These are phyloP conservation scores for Serinus canaria DNA, from an alignment of 2,113 vertebrate species.

Conservation along the genomic window DNA sequence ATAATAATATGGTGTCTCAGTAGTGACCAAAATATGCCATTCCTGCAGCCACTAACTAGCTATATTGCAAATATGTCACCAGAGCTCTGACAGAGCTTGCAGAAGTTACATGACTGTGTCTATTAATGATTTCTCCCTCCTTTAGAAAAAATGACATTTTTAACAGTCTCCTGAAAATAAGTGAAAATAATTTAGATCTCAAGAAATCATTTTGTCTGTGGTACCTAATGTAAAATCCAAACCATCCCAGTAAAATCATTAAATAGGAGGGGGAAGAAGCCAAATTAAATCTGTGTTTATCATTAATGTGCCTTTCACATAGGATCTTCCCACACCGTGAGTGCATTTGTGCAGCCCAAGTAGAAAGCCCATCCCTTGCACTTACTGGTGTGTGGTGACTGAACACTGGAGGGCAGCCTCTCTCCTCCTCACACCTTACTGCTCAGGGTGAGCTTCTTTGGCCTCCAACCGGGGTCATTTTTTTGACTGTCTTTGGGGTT, in stretches of 20 bases:
- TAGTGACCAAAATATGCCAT: neutral
- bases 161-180: neutral
- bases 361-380: neutral
- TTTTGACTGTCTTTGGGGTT: fast-evolving
- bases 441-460: neutral
- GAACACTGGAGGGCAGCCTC: conserved; percentile 28
- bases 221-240: neutral
- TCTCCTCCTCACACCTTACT: neutral
- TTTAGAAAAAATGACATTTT: neutral
- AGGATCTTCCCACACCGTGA: fast-evolving
- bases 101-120: neutral
- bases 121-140: neutral
- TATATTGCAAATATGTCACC: neutral
- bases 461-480: fast-evolving
- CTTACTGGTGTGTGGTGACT: neutral
- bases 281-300: neutral
- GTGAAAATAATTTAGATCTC: neutral
- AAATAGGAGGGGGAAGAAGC: neutral
- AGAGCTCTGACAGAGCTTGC: neutral
- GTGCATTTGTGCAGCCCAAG: neutral
- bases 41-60: neutral
- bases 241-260: neutral
- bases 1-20: neutral
- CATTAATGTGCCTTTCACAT: neutral
- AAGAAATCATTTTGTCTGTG: neutral